Evolutionary conservation across 2,113 vertebrate genomes (phyloP), one percentile per base, ranked within the genome.

Genomic region (Poeciliopsis turrubarensis): DNA sequence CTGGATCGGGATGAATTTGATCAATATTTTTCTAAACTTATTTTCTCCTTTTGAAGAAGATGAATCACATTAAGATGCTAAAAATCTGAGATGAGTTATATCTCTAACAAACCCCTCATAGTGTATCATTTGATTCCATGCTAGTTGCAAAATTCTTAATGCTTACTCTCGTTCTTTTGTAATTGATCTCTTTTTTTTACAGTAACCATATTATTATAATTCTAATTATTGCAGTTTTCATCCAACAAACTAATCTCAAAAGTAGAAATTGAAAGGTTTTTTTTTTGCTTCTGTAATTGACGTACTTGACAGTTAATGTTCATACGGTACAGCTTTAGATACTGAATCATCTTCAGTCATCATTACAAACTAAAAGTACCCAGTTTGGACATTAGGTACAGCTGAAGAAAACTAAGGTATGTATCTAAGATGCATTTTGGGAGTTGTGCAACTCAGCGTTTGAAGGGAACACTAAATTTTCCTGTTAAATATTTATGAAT

Each of bases 401-500:
- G 13, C 1, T 57, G 26, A 63, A 44, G 71, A 57, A 63, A 74
- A 32, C 63, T 39, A 34, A 11, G 0, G 27, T 54, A 51, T 75
- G 72, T 63, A 60, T 64, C 60, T 34, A 70, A 66, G 41, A 30
- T 63, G 39, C 54, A 39, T n/a, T 64, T 77, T 63, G 60, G 29
- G n/a, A 65, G 60, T 29, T 22, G 0, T 4, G 47, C 37, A 69
- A 60, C 26, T 67, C 68, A 51, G 15, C 30, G n/a, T 72, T 63
- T 75, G 68, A 80, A 41, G 31, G 67, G 17, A 74, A 57, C 70
- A 5, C 7, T 17, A 4, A 15, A 26, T 57, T 64, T 65, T 5
- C 3, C 60, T 47, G 62, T 73, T 87, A 67, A 72, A 80, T 87
- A 84, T 82, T 84, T 66, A 79, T 82, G 63, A 65, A 30, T 79